Base-by-base conservation (phyloP, 1,140 invertebrate genomes). In the Ditylenchus dipsaci region DNA sequence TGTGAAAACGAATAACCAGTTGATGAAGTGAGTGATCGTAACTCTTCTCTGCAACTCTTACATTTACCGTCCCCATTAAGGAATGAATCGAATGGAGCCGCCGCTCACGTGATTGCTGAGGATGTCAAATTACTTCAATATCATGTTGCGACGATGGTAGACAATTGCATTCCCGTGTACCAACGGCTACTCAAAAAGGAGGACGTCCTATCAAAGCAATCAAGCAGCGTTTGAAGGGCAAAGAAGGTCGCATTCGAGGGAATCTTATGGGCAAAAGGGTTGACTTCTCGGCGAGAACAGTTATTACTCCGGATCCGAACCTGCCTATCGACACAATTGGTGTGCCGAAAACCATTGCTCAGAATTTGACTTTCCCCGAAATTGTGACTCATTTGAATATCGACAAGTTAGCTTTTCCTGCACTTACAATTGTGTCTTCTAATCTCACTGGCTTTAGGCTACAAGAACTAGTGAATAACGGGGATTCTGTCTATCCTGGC, bases 191-290 rank as follows among this genome's bases (percentile, higher is more conserved):
- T 88, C 96, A 99, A 84, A 99, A 99, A 84, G 96, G 94, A 0
- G 96, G 96, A 0, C 90, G 97, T 83, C 96, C 96, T 0, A 84
- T 99, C 0, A 99, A 99, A 86, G 94, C 96, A 0, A 89, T 99
- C 19, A 98, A 98, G 85, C 86, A 87, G 69, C 79, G 88, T 43
- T 77, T 89, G 38, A 89, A 89, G 77, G 87, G 88, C 33, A 99
- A 99, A 85, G 95, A 98, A 89, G 96, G 96, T 0, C 87, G 96
- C 78, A 97, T 99, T 78, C 87, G 96, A 85, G 95, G 95, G 78
- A 99, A 99, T 83, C 87, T 99, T 74, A 99, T 99, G 95, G 96
- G 96, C 67, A 99, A 99, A 84, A 92, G 96, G 87, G 96, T 99
- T 0, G 96, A 99, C 80, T 99, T 99, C 81, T 98, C 95, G 0